Evolutionary conservation across 2,797 vertebrate genomes (phyloP).

Genomic region (Poeciliopsis presidionis): DNA sequence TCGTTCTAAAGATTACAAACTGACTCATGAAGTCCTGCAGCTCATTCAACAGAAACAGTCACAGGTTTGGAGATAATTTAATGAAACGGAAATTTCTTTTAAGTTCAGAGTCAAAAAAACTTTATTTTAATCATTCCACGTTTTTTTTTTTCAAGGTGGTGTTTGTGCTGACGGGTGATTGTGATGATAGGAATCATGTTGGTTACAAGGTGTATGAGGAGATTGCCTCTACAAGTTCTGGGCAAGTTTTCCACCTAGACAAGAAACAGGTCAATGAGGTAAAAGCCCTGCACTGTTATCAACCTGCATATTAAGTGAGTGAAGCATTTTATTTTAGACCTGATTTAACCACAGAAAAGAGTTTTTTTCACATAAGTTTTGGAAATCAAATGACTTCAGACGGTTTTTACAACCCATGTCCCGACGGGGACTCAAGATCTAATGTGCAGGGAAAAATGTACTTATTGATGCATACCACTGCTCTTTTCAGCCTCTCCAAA

Average conservation of each 20-base stretch:
- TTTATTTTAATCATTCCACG: not conserved
- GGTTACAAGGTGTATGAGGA: slow-evolving; percentile 98
- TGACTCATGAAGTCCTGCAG: slow-evolving; percentile 93
- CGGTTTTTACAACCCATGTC: slow-evolving; percentile 41
- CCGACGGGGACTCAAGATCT: slow-evolving; percentile 44
- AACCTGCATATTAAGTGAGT: not conserved
- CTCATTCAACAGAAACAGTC: slow-evolving; percentile 99
- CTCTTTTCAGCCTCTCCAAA: slow-evolving; percentile 47
- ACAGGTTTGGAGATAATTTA: slow-evolving; percentile 80
- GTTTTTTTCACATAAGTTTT: slow-evolving; percentile 10
- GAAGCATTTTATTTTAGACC: not conserved
- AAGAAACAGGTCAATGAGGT: slow-evolving; percentile 99
- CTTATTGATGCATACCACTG: slow-evolving; percentile 39
- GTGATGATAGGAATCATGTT: slow-evolving; percentile 91
- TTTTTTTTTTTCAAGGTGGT: slow-evolving; percentile 86
- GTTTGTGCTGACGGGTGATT: slow-evolving; percentile 98
- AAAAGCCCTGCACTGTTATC: slow-evolving; percentile 47
- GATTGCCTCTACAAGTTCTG: slow-evolving; percentile 98
- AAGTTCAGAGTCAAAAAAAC: not conserved
- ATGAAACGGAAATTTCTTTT: not conserved
- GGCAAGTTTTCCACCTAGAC: slow-evolving; percentile 97
- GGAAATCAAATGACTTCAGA: slow-evolving; percentile 36
- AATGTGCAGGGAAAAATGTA: slow-evolving; percentile 42
- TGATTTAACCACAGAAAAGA: slow-evolving; percentile 9
- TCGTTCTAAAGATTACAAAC: slow-evolving; percentile 94